A percentile compares a stretch with the other conserved stretches of the same genome.
Conservation (phyloP, 2,888 invertebrate species). For the Stramonita haemastoma region DNA sequence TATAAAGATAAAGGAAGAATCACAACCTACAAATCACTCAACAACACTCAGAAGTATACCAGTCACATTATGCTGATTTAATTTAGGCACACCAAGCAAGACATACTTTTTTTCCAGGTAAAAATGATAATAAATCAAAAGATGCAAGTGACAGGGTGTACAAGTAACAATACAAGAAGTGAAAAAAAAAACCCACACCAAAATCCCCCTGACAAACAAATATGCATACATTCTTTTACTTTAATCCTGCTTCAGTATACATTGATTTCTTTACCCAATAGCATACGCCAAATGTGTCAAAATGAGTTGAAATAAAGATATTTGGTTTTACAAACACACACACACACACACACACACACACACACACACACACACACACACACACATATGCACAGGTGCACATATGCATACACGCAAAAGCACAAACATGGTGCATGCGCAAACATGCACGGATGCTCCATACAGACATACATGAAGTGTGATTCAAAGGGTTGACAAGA, state of each 20-base stretch:
- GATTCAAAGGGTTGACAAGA: too few relatives aligned
- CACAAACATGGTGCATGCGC: too few relatives aligned
- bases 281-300: neutral
- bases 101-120: neutral
- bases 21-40: neutral
- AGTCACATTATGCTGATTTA: constrained; percentile 12
- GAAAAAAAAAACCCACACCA: neutral
- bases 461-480: too few relatives aligned
- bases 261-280: neutral
- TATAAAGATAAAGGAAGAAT: neutral
- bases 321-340: neutral
- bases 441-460: too few relatives aligned
- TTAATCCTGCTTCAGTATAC: neutral
- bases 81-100: neutral
- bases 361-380: neutral
- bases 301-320: neutral
- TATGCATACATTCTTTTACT: neutral
- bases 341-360: neutral
- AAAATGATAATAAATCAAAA: too few relatives aligned
- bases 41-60: neutral
- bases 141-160: neutral
- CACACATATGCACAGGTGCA: neutral
- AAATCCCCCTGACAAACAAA: neutral
- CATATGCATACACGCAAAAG: neutral
- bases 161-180: neutral